phyloP scores from a whole-genome alignment of 1,140 invertebrate species.

The Bombus cullumanus region DNA sequence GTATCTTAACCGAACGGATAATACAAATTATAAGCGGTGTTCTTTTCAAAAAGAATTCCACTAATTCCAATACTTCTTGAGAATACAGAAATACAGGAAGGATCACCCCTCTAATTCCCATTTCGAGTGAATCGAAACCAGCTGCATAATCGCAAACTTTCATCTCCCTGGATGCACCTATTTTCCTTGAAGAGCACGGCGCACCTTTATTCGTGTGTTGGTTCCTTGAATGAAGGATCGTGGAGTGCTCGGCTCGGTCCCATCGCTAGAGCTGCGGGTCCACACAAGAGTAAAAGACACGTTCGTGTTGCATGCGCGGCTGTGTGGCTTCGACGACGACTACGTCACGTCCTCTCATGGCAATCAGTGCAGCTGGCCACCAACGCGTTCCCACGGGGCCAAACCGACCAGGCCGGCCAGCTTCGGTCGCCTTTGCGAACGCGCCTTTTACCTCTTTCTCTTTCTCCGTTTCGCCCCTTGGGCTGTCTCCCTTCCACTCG shows the following conservation, averaged over 20 bases:
- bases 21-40: background rate
- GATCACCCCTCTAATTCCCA: background rate
- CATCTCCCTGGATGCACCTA: background rate
- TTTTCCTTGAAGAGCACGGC: background rate
- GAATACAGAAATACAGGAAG: background rate
- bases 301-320: conserved; percentile 37
- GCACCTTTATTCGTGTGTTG: background rate
- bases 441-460: conserved; percentile 61
- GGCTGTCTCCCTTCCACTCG: background rate
- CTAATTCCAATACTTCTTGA: background rate
- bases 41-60: background rate
- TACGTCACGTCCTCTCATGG: conserved; percentile 77
- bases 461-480: conserved; percentile 26
- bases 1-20: too few relatives aligned
- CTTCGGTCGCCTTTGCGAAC: conserved; percentile 68
- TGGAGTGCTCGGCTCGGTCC: conserved; percentile 10
- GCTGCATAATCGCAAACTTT: background rate
- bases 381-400: conserved; percentile 82
- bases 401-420: conserved; percentile 73
- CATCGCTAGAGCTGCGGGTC: conserved; percentile 48
- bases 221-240: background rate
- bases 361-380: conserved; percentile 82
- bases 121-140: too few relatives aligned
- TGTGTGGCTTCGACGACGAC: conserved; percentile 63
- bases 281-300: conserved; percentile 45